Evolutionary conservation across 2,113 vertebrate genomes (phyloP), one percentile per base, ranked within the genome.

Genomic region (Leptodactylus fuscus): DNA sequence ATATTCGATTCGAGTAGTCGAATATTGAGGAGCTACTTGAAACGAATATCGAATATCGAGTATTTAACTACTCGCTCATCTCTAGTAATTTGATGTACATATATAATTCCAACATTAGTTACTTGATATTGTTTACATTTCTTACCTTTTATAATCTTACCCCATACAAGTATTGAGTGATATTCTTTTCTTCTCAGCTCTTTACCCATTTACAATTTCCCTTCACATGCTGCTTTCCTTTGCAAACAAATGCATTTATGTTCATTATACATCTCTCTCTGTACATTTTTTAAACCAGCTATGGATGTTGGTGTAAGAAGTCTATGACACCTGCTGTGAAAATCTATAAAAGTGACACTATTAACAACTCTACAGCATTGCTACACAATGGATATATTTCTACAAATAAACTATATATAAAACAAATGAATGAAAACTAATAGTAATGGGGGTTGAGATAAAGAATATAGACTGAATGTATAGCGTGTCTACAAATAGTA

Each of bases 311-410:
- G 29, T 3, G 8, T 34, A 34, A 34, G 32, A 36, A 15, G 29
- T 22, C 65, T 69, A 38, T 69, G 65, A 69, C 10, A 22, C 65
- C 65, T 38, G 65, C 65, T 69, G 65, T 36, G 32, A 69, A 69
- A 69, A 22, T 38, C 36, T 3, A 69, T 69, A 38, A 22, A 69
- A 69, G 38, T 69, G 29, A 36, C 65, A 69, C 34, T 38, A 20
- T 69, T 69, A 69, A 18, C 32, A 69, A 22, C 18, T 34, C 62
- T 34, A 20, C 62, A 69, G 32, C 32, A 18, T 9, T 69, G 8
- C 32, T 22, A 38, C 29, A 67, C 5, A 38, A 20, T 69, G 32
- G 22, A 38, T 69, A 2, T 22, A 38, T 38, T 69, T 38, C 65
- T 38, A 69, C 7, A 69, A 69, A 69, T 22, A 7, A 38, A 22